Conservation (phyloP, 2,797 vertebrate genomes). For the Podargus strigoides region DNA sequence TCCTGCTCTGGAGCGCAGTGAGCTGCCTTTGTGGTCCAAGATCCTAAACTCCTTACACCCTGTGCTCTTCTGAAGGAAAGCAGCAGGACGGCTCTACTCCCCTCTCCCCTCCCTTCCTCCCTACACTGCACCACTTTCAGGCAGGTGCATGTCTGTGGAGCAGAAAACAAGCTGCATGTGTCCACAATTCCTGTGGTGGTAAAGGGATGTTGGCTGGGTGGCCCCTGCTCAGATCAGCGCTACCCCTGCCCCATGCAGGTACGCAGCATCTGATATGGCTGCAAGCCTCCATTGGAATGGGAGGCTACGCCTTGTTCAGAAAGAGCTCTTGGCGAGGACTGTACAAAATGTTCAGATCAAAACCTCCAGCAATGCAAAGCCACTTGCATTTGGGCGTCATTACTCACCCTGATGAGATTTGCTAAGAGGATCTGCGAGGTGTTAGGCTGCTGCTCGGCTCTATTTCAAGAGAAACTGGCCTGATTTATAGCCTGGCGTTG, state of each 20-base stretch:
- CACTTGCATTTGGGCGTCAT: background rate
- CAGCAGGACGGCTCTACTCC: background rate
- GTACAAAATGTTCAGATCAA: background rate
- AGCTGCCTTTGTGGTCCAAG: background rate
- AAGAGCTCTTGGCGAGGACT: background rate
- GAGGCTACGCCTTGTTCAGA: background rate
- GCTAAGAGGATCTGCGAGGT: background rate
- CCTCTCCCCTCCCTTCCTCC: background rate
- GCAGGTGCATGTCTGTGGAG: fast-evolving
- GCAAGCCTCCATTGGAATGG: background rate
- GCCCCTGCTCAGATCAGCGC: fast-evolving
- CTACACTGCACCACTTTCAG: fast-evolving
- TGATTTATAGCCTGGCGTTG: background rate
- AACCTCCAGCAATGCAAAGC: background rate
- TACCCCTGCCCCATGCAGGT: fast-evolving
- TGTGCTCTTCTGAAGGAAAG: background rate
- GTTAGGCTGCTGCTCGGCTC: background rate
- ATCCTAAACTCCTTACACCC: background rate
- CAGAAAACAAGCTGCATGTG: background rate
- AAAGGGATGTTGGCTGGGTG: background rate
- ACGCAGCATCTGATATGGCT: fast-evolving
- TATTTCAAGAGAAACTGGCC: background rate
- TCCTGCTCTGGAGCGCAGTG: background rate
- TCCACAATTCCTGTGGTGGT: fast-evolving
- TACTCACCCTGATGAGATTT: background rate